These are phyloP conservation scores for Halichoeres trimaculatus DNA, from an alignment of 2,113 vertebrate genomes.

Conservation along the genomic window DNA sequence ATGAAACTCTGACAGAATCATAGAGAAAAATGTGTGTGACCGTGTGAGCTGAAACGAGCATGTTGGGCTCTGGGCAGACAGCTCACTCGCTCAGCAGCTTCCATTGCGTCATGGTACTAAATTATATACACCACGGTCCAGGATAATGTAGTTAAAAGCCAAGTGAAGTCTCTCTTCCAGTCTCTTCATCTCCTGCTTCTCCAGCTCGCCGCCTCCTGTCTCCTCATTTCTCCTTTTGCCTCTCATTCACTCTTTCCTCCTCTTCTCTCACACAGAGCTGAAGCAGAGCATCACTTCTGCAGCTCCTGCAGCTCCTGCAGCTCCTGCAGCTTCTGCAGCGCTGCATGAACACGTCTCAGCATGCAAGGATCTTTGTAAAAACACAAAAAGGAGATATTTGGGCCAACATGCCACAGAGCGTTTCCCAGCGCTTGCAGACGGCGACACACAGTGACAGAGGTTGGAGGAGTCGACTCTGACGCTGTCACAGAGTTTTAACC, in stretches of 20 bases:
- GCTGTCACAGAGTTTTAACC: constrained; percentile 41
- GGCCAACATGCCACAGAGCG: constrained; percentile 51
- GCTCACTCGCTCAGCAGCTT: constrained; percentile 54
- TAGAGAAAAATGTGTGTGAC: constrained; percentile 19
- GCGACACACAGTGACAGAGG: constrained; percentile 52
- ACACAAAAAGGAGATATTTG: constrained; percentile 43
- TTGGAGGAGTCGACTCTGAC: constrained; percentile 30
- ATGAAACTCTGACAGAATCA: constrained; percentile 2
- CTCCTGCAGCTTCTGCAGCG: background rate
- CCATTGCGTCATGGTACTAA: constrained; percentile 75
- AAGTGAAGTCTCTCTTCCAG: constrained; percentile 63
- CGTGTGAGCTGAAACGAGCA: constrained; percentile 41
- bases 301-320: background rate
- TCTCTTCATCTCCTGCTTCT: too few relatives aligned
- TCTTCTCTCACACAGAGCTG: constrained; percentile 3
- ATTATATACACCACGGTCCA: constrained; percentile 74
- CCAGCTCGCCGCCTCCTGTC: too few relatives aligned
- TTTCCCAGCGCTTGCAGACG: constrained; percentile 73
- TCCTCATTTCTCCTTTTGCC: constrained; percentile 4
- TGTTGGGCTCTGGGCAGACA: constrained; percentile 36
- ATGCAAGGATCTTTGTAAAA: constrained; percentile 15
- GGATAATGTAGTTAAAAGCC: constrained; percentile 79
- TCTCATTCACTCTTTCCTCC: constrained; percentile 28
- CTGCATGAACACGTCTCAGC: too few relatives aligned
- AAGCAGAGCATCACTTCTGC: background rate